Percentiles rank a stretch among this genome's conserved stretches.
These are phyloP conservation scores for Acrocephalus arundinaceus DNA, from an alignment of 2,113 vertebrate species.

Conservation along the genomic window DNA sequence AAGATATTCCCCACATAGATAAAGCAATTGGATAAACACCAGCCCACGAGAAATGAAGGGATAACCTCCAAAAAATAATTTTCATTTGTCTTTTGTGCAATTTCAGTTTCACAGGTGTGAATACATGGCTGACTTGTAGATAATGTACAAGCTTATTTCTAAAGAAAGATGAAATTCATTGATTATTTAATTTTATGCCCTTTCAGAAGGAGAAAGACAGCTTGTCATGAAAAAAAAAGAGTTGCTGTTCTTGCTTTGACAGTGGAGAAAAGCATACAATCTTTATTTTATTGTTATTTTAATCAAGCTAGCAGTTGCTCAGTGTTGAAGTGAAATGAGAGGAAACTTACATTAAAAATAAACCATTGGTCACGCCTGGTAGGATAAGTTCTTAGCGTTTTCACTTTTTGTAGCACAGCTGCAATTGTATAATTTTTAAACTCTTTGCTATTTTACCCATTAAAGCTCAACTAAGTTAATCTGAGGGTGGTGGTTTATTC, in stretches of 20 bases:
- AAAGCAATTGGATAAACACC: neutral
- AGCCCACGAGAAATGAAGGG: neutral
- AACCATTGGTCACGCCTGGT: neutral
- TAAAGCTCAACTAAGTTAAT: neutral
- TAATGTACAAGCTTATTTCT: neutral
- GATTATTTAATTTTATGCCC: neutral
- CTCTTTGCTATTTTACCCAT: neutral
- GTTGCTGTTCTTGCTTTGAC: neutral
- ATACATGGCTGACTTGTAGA: neutral
- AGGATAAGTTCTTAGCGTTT: neutral
- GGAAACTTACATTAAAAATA: neutral
- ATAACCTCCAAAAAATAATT: neutral
- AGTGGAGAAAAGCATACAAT: neutral
- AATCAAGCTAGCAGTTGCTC: neutral
- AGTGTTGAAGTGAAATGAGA: neutral
- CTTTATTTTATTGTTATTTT: neutral
- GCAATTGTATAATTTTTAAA: neutral
- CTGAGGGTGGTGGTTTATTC: neutral
- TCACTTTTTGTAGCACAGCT: neutral
- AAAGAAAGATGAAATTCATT: neutral
- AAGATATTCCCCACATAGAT: neutral
- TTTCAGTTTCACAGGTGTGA: neutral
- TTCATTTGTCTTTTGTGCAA: neutral
- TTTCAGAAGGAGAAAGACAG: neutral
- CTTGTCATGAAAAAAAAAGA: neutral